A percentile compares a stretch with the other conserved stretches of the same genome.
phyloP scores from a whole-genome alignment of 2,888 invertebrate species.

The Beris morrisii region DNA sequence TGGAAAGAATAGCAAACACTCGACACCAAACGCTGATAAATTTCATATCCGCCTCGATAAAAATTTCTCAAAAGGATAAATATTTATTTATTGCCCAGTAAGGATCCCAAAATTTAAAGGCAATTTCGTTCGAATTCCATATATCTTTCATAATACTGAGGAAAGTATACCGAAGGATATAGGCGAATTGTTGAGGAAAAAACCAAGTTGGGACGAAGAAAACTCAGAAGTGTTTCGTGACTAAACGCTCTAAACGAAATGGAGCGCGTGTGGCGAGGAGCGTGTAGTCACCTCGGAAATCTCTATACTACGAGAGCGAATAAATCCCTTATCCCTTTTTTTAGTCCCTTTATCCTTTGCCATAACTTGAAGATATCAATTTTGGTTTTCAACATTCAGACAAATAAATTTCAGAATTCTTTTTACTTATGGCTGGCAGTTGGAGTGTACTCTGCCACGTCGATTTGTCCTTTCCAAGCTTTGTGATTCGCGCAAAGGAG shows the following conservation, averaged over 20 bases:
- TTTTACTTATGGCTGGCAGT: constrained; percentile 33
- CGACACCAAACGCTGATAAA: constrained; percentile 30
- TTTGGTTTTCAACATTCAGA: constrained; percentile 38
- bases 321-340: constrained; percentile 2
- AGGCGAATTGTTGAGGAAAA: background rate
- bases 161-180: too few species aligned
- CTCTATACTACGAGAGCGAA: background rate
- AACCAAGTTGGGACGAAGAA: background rate
- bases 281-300: background rate
- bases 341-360: constrained; percentile 15
- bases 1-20: constrained; percentile 12
- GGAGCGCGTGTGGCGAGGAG: background rate
- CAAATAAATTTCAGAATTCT: constrained; percentile 38
- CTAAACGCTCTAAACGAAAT: constrained; percentile 11
- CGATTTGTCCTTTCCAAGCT: constrained; percentile 8
- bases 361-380: constrained; percentile 37
- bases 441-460: background rate
- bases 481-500: too few species aligned
- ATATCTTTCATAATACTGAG: constrained; percentile 3
- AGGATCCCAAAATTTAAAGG: constrained; percentile 35
- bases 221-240: constrained; percentile 15
- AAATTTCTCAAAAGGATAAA: constrained; percentile 36
- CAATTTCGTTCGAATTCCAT: constrained; percentile 33
- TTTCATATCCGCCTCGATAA: constrained; percentile 25
- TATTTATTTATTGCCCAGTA: constrained; percentile 38